These are phyloP conservation scores for Acleris cristana DNA, from an alignment of 2,888 invertebrate genomes.

Conservation along the genomic window DNA sequence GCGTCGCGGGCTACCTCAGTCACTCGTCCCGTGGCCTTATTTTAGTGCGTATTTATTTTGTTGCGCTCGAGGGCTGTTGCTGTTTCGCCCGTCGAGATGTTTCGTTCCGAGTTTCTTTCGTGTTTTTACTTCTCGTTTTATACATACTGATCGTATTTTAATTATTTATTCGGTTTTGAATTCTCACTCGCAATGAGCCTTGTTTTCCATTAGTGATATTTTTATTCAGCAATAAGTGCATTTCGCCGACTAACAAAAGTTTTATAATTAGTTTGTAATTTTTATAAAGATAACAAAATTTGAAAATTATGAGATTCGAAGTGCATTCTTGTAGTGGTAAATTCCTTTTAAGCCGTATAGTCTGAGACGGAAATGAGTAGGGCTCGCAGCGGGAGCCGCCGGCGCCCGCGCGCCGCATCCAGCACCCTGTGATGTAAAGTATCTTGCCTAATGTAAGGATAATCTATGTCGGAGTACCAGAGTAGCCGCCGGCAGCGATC, in stretches of 20 bases:
- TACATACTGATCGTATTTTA: slow-evolving; percentile 72
- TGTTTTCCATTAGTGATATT: slow-evolving; percentile 84
- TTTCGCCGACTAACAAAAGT: slow-evolving; percentile 71
- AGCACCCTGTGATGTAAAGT: slow-evolving; percentile 75
- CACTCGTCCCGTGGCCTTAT: slow-evolving; percentile 79
- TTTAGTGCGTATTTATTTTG: slow-evolving; percentile 79
- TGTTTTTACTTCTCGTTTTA: slow-evolving; percentile 71
- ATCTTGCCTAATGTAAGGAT: slow-evolving; percentile 81
- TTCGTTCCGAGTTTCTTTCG: slow-evolving; percentile 78
- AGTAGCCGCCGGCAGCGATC: slow-evolving; percentile 65
- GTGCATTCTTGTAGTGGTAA: slow-evolving; percentile 82
- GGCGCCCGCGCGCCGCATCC: slow-evolving; percentile 43
- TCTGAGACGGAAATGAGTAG: slow-evolving; percentile 72
- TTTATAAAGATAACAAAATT: slow-evolving; percentile 76
- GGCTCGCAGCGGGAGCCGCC: slow-evolving; percentile 40
- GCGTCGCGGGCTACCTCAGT: slow-evolving; percentile 81
- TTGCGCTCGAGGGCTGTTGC: slow-evolving; percentile 79
- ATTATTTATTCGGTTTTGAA: slow-evolving; percentile 80
- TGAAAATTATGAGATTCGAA: slow-evolving; percentile 80
- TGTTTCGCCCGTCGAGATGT: slow-evolving; percentile 77
- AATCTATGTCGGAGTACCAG: slow-evolving; percentile 73
- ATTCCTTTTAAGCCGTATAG: slow-evolving; percentile 81
- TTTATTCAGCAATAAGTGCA: slow-evolving; percentile 83
- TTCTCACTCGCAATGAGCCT: slow-evolving; percentile 75
- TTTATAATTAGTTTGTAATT: slow-evolving; percentile 79